Evolutionary conservation across 2,888 invertebrate genomes (phyloP), one percentile per base, ranked within the genome.

Genomic region (Drosophila cognata): DNA sequence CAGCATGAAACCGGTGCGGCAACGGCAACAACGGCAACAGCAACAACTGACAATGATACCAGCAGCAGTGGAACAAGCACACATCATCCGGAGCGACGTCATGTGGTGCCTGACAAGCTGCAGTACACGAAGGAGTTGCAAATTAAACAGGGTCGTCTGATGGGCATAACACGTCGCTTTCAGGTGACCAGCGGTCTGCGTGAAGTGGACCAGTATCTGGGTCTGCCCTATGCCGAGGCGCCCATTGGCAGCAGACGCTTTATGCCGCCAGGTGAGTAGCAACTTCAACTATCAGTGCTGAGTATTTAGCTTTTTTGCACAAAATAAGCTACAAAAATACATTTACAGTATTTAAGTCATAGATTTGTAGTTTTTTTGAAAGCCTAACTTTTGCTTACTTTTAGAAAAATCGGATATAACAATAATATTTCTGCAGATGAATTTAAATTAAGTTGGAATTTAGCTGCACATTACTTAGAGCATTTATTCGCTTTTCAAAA

Each of bases 141-240:
- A 79, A 93, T 96, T 74, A 95, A 95, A 83, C 96, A 96, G 91
- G 96, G 96, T 1, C 94, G 94, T 50, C 91, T 97, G 13, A 94
- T 95, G 81, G 97, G 97, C 56, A 93, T 95, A 71, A 95, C 95
- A 48, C 95, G 95, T 77, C 95, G 95, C 6, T 95, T 95, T 81
- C 93, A 92, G 79, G 93, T 94, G 43, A 95, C 95, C 81, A 94
- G 95, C 63, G 94, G 95, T 41, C 92, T 96, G 67, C 95, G 95
- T 84, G 94, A 94, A 35, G 96, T 97, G 73, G 96, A 96, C 91
- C 96, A 96, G 92, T 97, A 95, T 91, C 93, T 96, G 62, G 97
- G 97, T 4, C 94, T 97, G 82, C 97, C 97, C 6, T 97, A 97
- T 93, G 97, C 97, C 6, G 96, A 96, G 41, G 95, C 97, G 13